Base-by-base conservation (phyloP, 1,140 invertebrate genomes). In the Drosophila seguyi region DNA sequence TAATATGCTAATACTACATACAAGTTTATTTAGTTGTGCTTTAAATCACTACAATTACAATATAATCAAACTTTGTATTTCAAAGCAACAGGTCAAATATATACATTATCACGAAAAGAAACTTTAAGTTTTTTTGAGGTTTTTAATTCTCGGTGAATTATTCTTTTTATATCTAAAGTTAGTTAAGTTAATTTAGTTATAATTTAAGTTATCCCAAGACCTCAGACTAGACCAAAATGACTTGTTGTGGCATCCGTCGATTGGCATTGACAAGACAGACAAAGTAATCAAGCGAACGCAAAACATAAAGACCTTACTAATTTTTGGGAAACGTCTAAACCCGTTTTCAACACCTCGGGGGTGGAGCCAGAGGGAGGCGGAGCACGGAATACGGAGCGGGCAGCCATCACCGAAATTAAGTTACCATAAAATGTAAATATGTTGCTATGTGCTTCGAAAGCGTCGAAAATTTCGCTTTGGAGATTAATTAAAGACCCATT, bases 401-500 rank as follows among this genome's bases (percentile, higher is more conserved):
- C 53, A 45, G 68, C 80, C 71, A 83, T 83, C 68, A 79, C 80
- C 55, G 62, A 83, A 81, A 79, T 75, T 66, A 75, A 79, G 76
- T 79, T 76, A 88, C 76, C 76, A 71, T 74, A 58, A 80, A 77
- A 88, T 87, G 78, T 76, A 69, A 87, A 87, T 47, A 52, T 11
- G 52, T 72, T 65, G 6, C 48, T 38, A 42, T 56, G 41, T 36
- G 52, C 34, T 58, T 44, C 14, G 36, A 62, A 48, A 69, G 42
- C 42, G 36, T 36, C 56, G 58, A 74, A 68, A 53, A 67, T 81
- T 74, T 81, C 68, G 71, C 57, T 81, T 67, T 74, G 62, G 72
- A 86, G 74, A 88, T 88, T 88, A 90, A 88, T 88, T 88, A 88
- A 90, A 90, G 77, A 73, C 81, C 90, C 86, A 90, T 90, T 88